A percentile compares a stretch with the other conserved stretches of the same genome.
phyloP scores from a whole-genome alignment of 2,113 vertebrate genomes.

The Gallinago undulata region DNA sequence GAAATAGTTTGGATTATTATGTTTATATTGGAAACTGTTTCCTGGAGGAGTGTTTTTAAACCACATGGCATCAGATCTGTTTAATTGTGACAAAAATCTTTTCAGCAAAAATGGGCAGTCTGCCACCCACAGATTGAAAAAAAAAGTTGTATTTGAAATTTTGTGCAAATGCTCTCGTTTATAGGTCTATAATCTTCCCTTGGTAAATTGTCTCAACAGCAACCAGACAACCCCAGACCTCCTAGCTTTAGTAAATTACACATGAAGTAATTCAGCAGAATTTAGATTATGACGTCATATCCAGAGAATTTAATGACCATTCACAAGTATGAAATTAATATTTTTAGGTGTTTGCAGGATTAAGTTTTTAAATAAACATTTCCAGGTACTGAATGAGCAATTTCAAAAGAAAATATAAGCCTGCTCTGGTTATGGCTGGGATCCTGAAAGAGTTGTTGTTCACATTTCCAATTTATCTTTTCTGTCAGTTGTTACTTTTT shows the following conservation, averaged over 20 bases:
- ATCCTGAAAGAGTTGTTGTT: background rate
- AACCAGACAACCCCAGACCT: background rate
- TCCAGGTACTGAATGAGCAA: background rate
- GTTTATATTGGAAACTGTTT: background rate
- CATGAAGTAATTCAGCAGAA: background rate
- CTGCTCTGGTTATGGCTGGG: background rate
- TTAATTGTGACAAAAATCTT: background rate
- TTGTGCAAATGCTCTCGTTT: background rate
- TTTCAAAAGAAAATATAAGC: background rate
- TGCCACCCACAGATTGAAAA: background rate
- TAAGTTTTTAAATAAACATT: background rate
- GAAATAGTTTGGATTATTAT: background rate
- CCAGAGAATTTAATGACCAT: background rate
- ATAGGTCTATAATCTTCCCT: background rate
- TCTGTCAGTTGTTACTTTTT: background rate
- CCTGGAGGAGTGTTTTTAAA: background rate
- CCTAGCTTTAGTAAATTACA: background rate
- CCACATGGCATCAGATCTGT: rapidly evolving
- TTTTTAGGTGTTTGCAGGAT: background rate
- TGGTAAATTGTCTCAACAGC: background rate
- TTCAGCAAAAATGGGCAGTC: background rate
- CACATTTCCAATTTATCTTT: background rate
- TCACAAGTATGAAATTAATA: background rate
- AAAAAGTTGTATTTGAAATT: background rate
- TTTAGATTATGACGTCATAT: background rate